phyloP scores from a whole-genome alignment of 1,140 invertebrate species.

The Wiebesia pumilae region DNA sequence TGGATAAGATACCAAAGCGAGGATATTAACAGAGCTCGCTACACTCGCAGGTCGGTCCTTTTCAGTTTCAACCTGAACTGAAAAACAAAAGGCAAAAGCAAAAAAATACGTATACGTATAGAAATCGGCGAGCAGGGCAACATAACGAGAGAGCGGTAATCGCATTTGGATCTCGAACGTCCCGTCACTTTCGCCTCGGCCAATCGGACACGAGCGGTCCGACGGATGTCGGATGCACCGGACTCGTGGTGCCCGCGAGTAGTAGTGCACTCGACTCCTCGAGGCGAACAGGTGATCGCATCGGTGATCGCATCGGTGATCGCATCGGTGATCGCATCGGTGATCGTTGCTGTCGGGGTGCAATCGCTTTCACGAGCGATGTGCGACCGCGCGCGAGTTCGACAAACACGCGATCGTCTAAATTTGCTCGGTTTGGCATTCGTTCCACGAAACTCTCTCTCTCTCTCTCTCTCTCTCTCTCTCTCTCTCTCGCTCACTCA shows the following conservation, averaged over 20 bases:
- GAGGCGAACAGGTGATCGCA: conserved; percentile 2
- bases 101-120: neutral
- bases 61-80: neutral
- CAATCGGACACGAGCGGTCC: neutral
- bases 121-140: neutral
- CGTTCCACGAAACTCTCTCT: conserved; percentile 52
- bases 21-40: too few species aligned
- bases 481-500: too few species aligned
- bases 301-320: too few species aligned
- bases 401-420: conserved; percentile 43
- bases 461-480: neutral
- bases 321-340: too few species aligned
- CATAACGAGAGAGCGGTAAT: neutral
- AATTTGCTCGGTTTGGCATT: conserved; percentile 60
- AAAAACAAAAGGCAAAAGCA: neutral
- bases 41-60: neutral
- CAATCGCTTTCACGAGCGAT: neutral
- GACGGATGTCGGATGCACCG: neutral
- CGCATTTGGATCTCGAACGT: too few species aligned
- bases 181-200: neutral
- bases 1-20: too few species aligned
- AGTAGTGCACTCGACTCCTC: neutral
- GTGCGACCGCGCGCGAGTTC: neutral
- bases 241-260: neutral
- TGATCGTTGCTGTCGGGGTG: too few species aligned